Conservation (phyloP, 1,140 invertebrate genomes). For the Hyposmocoma kahamanoa region DNA sequence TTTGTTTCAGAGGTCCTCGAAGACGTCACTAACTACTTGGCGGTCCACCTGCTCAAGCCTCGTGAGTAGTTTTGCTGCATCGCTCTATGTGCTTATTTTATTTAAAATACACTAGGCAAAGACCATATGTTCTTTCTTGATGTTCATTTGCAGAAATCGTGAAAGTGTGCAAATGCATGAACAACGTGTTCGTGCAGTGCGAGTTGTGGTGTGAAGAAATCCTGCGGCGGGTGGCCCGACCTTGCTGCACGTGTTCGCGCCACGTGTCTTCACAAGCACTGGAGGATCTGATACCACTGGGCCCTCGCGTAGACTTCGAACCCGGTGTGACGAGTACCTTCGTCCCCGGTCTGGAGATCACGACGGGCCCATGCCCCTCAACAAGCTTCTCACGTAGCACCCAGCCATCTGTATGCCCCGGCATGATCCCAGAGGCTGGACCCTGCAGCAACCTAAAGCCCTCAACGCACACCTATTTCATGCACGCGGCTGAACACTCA, state of each 20-base stretch:
- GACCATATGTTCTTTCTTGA: no score
- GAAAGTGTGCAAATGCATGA: constrained; percentile 64
- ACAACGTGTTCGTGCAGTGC: constrained; percentile 58
- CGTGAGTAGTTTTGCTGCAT: no score
- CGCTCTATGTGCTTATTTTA: no score
- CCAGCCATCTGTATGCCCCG: no score
- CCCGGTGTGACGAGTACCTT: constrained; percentile 22
- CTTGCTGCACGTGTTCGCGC: constrained; percentile 47
- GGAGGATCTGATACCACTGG: constrained; percentile 22
- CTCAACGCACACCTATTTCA: no score
- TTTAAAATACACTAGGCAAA: no score
- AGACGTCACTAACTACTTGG: constrained; percentile 47
- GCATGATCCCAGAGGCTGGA: no score
- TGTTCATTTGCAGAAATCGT: constrained; percentile 45
- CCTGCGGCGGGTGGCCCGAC: constrained; percentile 37
- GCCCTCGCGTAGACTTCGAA: constrained; percentile 18
- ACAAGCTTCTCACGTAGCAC: constrained; percentile 7
- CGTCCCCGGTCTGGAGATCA: constrained; percentile 36
- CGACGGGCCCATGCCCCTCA: constrained; percentile 31
- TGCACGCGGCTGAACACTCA: no score
- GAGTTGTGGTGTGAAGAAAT: constrained; percentile 59
- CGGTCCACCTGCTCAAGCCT: constrained; percentile 44
- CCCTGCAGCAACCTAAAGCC: no score
- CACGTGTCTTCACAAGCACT: constrained; percentile 42
- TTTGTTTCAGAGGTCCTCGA: constrained; percentile 48